Evolutionary conservation across 1,140 invertebrate species (phyloP).

Genomic region (Trichonephila inaurata): DNA sequence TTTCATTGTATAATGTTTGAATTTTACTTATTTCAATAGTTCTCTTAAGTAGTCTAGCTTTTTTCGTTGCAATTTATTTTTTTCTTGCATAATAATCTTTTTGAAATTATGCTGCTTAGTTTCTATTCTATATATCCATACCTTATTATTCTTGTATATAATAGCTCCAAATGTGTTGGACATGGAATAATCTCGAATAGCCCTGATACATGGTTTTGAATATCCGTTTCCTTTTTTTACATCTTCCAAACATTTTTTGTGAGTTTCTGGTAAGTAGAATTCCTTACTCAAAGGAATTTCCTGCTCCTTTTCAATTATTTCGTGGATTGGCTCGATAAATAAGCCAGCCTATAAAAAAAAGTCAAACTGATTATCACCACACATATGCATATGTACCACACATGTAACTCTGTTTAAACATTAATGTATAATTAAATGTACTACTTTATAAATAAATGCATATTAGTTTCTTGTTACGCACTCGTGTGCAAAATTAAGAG

Average conservation of each 20-base stretch:
- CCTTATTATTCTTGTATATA: neutral
- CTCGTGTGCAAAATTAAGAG: no score
- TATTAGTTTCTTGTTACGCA: no score
- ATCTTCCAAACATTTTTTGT: slow-evolving; percentile 21
- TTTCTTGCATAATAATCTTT: no score
- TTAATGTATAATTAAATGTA: no score
- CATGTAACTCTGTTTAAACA: no score
- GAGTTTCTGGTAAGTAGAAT: slow-evolving; percentile 3
- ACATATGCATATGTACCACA: neutral
- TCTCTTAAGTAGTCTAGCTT: no score
- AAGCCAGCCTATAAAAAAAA: neutral
- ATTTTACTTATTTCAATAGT: no score
- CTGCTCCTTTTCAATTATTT: neutral
- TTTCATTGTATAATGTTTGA: no score
- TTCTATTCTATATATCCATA: neutral
- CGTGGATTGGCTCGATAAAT: neutral
- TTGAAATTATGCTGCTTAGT: no score
- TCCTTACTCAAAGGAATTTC: neutral
- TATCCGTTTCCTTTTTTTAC: neutral
- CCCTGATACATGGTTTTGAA: slow-evolving; percentile 36
- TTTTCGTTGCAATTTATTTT: no score
- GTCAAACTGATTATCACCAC: neutral
- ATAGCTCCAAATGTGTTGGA: neutral
- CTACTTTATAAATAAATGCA: no score
- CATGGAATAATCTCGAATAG: slow-evolving; percentile 32